These are phyloP conservation scores for Lepidurus couesii DNA, from an alignment of 1,140 invertebrate species.

Conservation along the genomic window DNA sequence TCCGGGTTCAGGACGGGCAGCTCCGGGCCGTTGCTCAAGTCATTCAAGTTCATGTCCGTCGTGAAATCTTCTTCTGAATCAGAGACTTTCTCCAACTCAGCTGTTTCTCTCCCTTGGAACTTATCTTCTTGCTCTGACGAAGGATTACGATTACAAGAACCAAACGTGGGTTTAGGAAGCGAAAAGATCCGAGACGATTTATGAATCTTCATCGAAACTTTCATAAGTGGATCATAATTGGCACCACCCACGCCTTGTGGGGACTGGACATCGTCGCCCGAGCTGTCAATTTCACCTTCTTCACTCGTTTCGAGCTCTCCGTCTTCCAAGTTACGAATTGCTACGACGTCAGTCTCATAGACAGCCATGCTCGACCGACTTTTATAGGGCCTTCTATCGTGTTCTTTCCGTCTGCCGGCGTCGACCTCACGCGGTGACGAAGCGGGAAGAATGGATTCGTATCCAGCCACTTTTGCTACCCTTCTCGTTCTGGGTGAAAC, in stretches of 20 bases:
- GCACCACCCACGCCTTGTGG: not conserved
- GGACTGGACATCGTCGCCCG: not conserved
- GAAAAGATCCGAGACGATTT: no score
- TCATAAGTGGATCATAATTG: not conserved
- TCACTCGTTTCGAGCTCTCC: not conserved
- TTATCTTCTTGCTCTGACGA: not conserved
- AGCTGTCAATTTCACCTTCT: slow-evolving; percentile 11
- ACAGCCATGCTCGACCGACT: not conserved
- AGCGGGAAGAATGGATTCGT: not conserved
- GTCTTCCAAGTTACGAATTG: not conserved
- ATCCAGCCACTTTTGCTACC: not conserved
- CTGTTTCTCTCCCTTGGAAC: not conserved
- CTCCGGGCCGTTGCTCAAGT: not conserved
- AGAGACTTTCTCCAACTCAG: not conserved
- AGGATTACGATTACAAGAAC: not conserved
- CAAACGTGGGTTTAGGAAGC: not conserved
- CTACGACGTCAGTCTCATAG: not conserved
- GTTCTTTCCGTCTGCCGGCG: not conserved
- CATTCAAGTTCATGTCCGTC: slow-evolving; percentile 15
- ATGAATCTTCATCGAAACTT: no score
- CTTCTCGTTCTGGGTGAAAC: not conserved
- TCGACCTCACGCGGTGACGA: not conserved
- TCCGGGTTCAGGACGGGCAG: not conserved
- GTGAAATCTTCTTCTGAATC: slow-evolving; percentile 9
- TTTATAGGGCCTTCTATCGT: not conserved